Base-by-base conservation (phyloP, 2,888 invertebrate genomes). In the Lithodes maja region DNA sequence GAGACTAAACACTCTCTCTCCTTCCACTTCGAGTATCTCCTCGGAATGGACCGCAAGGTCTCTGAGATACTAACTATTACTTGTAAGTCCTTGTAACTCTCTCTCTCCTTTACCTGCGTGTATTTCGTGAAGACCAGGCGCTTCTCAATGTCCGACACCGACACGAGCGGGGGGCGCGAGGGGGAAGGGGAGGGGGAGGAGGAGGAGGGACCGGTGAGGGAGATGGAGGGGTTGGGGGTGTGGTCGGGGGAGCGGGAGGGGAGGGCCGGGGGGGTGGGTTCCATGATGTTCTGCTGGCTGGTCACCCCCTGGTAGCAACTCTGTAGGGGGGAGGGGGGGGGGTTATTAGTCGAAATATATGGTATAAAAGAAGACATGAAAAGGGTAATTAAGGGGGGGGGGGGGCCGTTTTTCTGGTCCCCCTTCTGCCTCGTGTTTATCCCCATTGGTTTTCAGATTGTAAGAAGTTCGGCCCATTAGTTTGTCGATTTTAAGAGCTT, bases 81-180 rank as follows among this genome's bases (percentile, higher is more conserved):
- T 33, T 33, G 33, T 33, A 33, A 33, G 0, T 33, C 33, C 33
- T 0, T 33, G 33, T 33, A 33, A 33, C 33, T 33, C 33, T 33
- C 33, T 33, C 33, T 33, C 33, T 33, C 33, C 71, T n/a, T 93
- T 93, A 96, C 96, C 95, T 97, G 97, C 3, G 90, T 90, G 95
- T 97, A 97, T 94, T 97, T 96, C 93, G 97, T 97, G 94, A 98
- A 98, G 93, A 98, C 97, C 93, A 98, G 95, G 93, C 97, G 95
- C 93, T 97, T 97, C 93, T 97, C 97, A 92, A 98, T 95, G 93
- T 98, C 97, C 93, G 97, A 96, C 84, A 97, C 95, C 15, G 97
- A 97, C 3, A 97, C 94, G 90, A 97, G 93, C 0, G 97, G 97
- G 90, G 96, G 95, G 0, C 97, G 97, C 33, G n/a, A 2, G 9